Percentiles rank a stretch among this genome's conserved stretches.
Evolutionary conservation across 2,113 vertebrate genomes (phyloP).

Genomic region (Eulemur rufifrons): DNA sequence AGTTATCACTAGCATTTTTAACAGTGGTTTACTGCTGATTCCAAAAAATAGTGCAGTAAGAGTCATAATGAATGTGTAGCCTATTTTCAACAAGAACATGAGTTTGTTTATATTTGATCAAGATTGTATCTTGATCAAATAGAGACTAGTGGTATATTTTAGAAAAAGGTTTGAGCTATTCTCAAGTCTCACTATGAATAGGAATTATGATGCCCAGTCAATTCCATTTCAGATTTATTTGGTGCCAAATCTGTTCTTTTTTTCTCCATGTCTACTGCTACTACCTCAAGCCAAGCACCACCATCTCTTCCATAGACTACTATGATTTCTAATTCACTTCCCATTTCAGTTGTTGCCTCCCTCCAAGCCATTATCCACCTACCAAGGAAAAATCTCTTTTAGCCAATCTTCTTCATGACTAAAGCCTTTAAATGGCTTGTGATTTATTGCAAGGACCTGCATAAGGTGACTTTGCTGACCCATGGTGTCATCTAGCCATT

Average conservation of each 20-base stretch:
- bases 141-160: not conserved
- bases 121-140: not conserved
- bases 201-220: not conserved
- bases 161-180: not conserved
- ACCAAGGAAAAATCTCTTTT: not conserved
- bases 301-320: not conserved
- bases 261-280: not conserved
- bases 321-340: not conserved
- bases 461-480: accelerated
- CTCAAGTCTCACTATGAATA: not conserved
- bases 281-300: too few species aligned
- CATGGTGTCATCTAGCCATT: accelerated
- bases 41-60: not conserved
- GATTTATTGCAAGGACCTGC: not conserved
- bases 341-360: accelerated
- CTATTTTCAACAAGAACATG: not conserved
- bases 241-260: not conserved
- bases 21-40: not conserved
- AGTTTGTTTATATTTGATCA: not conserved
- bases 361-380: not conserved
- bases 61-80: not conserved
- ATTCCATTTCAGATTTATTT: not conserved
- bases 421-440: not conserved
- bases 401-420: not conserved
- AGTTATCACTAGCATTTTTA: not conserved